phyloP scores from a whole-genome alignment of 2,797 vertebrate species.

The Centroberyx gerrardi region DNA sequence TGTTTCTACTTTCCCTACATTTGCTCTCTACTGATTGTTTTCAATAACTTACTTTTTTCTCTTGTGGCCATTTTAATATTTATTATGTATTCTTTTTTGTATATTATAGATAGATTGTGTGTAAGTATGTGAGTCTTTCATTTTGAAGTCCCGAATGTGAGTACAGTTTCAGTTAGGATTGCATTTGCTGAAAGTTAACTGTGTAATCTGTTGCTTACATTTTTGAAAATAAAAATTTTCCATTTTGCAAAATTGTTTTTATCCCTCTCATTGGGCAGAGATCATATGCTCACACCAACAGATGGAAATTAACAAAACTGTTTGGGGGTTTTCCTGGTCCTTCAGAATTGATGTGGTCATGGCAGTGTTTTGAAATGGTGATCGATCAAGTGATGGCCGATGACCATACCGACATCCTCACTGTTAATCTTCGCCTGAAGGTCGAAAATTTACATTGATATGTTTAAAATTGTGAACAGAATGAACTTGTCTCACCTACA shows the following conservation, averaged over 20 bases:
- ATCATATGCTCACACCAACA: constrained; percentile 10
- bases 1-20: constrained; percentile 99
- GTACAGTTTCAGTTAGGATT: constrained; percentile 99
- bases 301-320: background rate
- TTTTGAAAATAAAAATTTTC: constrained; percentile 99
- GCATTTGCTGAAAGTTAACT: constrained; percentile 99
- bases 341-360: background rate
- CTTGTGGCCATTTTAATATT: constrained; percentile 96
- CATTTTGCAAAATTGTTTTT: constrained; percentile 89
- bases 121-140: constrained; percentile 98
- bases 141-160: constrained; percentile 99
- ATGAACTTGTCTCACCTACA: constrained; percentile 7
- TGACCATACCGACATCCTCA: background rate
- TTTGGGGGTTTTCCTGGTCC: background rate
- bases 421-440: background rate
- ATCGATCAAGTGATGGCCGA: background rate
- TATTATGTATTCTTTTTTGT: constrained; percentile 98
- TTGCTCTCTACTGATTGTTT: constrained; percentile 98
- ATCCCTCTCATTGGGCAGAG: constrained; percentile 68
- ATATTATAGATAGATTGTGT: constrained; percentile 98
- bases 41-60: constrained; percentile 94
- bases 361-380: background rate
- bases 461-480: background rate
- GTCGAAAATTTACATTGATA: background rate
- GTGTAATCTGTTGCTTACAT: constrained; percentile 99